Base-by-base conservation (phyloP, 2,888 invertebrate genomes). In the Selenia dentaria region DNA sequence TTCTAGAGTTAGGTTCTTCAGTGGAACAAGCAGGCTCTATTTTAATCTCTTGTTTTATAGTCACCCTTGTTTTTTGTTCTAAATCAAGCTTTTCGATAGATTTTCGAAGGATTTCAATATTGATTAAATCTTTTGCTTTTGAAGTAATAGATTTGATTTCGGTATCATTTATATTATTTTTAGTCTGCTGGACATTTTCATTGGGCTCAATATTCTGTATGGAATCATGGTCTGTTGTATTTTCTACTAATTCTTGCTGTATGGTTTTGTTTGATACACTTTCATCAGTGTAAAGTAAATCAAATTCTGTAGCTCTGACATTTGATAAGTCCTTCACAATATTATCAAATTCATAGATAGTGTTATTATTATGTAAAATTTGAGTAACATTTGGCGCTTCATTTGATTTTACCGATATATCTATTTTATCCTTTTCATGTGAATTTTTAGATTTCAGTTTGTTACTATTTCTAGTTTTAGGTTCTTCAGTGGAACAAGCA, bases 291-390 rank as follows among this genome's bases (percentile, higher is more conserved):
- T 79, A 48, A 1, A 88, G 59, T 26, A 80, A 38, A 3, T 90
- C 88, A 16, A 90, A 90, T 54, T 88, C 82, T 0, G 89, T 84
- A 11, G 73, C 74, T 48, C 82, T 75, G 1, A 80, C 70, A n/a
- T 57, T 56, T 13, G 82, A 68, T 27, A 87, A 54, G 34, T 87
- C 68, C 59, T 83, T 86, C 52, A 74, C 88, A 20, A 89, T 77
- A 12, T 81, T 82, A 52, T 89, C 89, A 39, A 88, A 90, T 39
- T 76, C 79, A 18, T 83, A 82, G 12, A 78, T 60, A 0, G 87
- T 87, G 37, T 85, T 83, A 32, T 78, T 62, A 10, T 59, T 34
- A 24, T 38, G 48, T 1, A 38, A 39, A 18, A 4, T 31, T 28
- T 48, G 48, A 4, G 48, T 36, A 34, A 49, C 55, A 29, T 51